Base-by-base conservation (phyloP, 1,140 invertebrate genomes). In the Popillia japonica region DNA sequence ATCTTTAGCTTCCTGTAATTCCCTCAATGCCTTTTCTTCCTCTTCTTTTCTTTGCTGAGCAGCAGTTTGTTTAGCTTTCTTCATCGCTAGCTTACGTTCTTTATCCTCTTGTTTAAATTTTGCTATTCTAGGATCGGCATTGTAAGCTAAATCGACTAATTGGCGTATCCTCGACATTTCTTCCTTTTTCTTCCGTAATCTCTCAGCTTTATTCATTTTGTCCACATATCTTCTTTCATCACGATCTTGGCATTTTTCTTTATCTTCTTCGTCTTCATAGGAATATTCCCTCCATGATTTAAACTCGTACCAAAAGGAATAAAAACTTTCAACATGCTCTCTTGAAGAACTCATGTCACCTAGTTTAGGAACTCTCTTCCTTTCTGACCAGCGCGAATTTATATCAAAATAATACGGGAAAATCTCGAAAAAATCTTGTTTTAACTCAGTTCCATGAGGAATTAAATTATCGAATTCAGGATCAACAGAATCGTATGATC, bases 241-340 rank as follows among this genome's bases (percentile, higher is more conserved):
- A 0, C 98, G 92, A 88, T 95, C 97, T 87, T 97, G 94, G 3
- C 97, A 98, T 85, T 96, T 97, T 85, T 99, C 97, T 87, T 99
- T 99, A 82, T 99, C 98, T 86, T 99, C 98, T 88, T 99, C 97
- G 87, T 99, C 98, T 77, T 99, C 87, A 87, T 99, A 99, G n/a
- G 98, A 99, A 89, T 95, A 99, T 84, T 99, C 98, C 80, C 98
- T 90, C 98, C 98, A 99, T 0, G 98, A 99, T 82, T 99, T 96
- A 89, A 99, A 99, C 81, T 97, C 92, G 87, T 99, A 99, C 97
- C 97, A 98, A 87, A 96, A 96, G 48, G 92, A 91, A 86, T 96
- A 96, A 88, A 96, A 96, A 48, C 90, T 90, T 84, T 98, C 95
- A 0, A 97, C 95, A 83, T 94, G 90, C 78, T 93, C 90, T 68